Conservation (phyloP, 2,797 vertebrate genomes). For the Bufotes viridis region DNA sequence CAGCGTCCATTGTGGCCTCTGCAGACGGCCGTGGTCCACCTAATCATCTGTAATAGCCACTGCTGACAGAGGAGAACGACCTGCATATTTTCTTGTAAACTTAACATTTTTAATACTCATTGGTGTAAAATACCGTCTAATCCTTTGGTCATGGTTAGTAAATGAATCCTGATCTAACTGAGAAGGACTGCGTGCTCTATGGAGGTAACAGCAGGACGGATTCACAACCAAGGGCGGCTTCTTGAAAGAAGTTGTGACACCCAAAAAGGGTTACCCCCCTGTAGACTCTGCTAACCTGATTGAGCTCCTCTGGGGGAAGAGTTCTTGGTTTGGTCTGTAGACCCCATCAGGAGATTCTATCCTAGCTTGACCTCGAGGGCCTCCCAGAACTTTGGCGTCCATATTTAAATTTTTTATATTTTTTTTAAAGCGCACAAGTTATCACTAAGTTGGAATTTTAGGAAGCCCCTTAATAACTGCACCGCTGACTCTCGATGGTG, state of each 20-base stretch:
- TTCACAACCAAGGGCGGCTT: not conserved
- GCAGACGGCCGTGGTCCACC: constrained; percentile 77
- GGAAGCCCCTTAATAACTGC: no score
- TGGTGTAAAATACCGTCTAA: constrained; percentile 84
- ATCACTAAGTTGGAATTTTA: no score
- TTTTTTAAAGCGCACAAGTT: no score
- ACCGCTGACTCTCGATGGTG: no score
- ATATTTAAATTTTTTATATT: no score
- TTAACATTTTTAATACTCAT: constrained; percentile 77
- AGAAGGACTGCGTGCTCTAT: not conserved
- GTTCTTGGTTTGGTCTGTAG: no score
- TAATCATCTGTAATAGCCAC: constrained; percentile 96
- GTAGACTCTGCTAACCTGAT: no score
- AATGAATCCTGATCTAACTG: not conserved
- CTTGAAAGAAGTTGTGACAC: not conserved
- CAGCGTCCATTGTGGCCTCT: constrained; percentile 87
- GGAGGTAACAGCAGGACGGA: not conserved
- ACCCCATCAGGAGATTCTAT: no score
- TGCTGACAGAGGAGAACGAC: constrained; percentile 98
- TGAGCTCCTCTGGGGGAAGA: not conserved
- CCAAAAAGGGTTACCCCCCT: not conserved
- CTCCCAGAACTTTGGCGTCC: no score
- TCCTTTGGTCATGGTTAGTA: constrained; percentile 73
- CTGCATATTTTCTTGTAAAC: constrained; percentile 82
- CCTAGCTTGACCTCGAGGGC: no score